Evolutionary conservation across 1,140 invertebrate genomes (phyloP), one percentile per base, ranked within the genome.

Genomic region (Zelostemma sp.): DNA sequence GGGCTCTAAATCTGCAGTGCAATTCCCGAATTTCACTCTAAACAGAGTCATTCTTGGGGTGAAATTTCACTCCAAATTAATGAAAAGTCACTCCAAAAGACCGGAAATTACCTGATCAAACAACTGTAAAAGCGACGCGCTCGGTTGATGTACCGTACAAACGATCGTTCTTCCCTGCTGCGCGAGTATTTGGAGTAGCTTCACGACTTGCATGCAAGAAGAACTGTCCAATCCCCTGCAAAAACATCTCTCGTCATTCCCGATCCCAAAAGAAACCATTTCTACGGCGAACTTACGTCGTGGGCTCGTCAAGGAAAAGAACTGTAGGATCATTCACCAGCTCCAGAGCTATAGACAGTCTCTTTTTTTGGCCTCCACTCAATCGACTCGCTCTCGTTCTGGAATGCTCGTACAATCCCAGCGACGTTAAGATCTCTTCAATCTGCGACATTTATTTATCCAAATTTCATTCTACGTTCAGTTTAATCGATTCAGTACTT

Each of bases 261-360:
- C 2, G n/a, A 49, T 8, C 25, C 3, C 8, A 28, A 28, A 28
- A 28, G 25, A n/a, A 31, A 86, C 15, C 33, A 47, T 60, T n/a
- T 35, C 6, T 35, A n/a, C 33, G 33, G 33, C 33, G 33, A 28
- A 86, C 89, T 90, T 85, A 96, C 95, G 95, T 97, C 2, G 96
- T 98, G 4, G 96, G 96, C 81, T 98, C 96, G 82, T 98, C 96
- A 14, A 97, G 90, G 80, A 97, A 97, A 90, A 98, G 93, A n/a
- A 97, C 90, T 41, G 93, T 88, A n/a, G 92, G 93, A n/a, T n/a
- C n/a, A n/a, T n/a, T n/a, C n/a, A n/a, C n/a, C n/a, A n/a, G n/a
- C n/a, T n/a, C n/a, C n/a, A n/a, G n/a, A n/a, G n/a, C n/a, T n/a
- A n/a, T n/a, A n/a, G n/a, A n/a, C n/a, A n/a, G n/a, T n/a, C n/a